Evolutionary conservation across 2,113 vertebrate genomes (phyloP), one percentile per base, ranked within the genome.

Genomic region (Lutjanus erythropterus): DNA sequence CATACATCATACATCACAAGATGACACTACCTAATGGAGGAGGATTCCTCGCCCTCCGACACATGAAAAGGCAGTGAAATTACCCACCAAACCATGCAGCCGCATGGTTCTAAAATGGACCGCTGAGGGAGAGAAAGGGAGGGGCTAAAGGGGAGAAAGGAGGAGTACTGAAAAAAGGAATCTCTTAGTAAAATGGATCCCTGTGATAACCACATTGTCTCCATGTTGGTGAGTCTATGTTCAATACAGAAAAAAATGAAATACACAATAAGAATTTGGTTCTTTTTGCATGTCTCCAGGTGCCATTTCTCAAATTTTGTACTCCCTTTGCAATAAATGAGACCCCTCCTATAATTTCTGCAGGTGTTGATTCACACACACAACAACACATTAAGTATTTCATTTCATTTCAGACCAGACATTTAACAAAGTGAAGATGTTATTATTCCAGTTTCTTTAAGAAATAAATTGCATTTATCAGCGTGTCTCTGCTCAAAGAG

Each of bases 1-100:
- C 92, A 93, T 94, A 93, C 92, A 95, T 94, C 93, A 93, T 94
- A 94, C 93, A 95, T 94, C 94, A 94, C 88, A 94, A 89, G 94
- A 90, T 92, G 92, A 92, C 88, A 91, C 91, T 81, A 94, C 91
- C 92, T 94, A 94, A 95, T 94, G 91, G 93, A 94, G 84, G 90
- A 93, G 83, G 92, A 93, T 92, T 93, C 90, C 83, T 89, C 89
- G 49, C 88, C 90, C 86, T 89, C 85, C 78, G 68, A 92, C 91
- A 94, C 93, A 94, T 95, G 94, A 94, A 95, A 94, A 94, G 89
- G 81, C 86, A 89, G 82, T 46, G 80, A 93, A 95, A 95, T 94
- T 94, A 94, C 80, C 90, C 86, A 91, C 87, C 87, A 91, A 89
- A 88, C 89, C 86, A 82, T 86, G 90, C 89, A 90, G 86, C 82